Evolutionary conservation across 2,888 invertebrate species (phyloP).

Genomic region (Pteria penguin): DNA sequence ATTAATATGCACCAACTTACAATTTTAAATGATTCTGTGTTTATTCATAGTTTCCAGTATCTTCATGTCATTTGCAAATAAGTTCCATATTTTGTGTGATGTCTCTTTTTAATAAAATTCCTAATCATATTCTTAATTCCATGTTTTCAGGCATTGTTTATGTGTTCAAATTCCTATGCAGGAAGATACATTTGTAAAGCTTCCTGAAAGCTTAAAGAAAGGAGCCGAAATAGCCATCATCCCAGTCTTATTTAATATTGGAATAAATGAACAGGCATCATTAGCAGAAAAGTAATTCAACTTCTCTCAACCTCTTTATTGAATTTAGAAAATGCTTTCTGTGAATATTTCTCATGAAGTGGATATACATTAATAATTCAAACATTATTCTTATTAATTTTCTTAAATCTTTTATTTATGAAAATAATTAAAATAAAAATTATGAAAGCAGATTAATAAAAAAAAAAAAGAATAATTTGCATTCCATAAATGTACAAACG

Average conservation of each 20-base stretch:
- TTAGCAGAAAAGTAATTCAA: slow-evolving; percentile 87
- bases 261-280: slow-evolving; percentile 95
- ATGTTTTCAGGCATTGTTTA: slow-evolving; percentile 65
- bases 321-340: too few species aligned
- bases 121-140: background rate
- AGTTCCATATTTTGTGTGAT: background rate
- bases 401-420: too few species aligned
- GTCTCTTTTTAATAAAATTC: background rate
- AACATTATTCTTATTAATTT: too few species aligned
- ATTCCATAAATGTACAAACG: too few species aligned
- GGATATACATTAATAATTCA: too few species aligned
- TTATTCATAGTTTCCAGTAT: background rate
- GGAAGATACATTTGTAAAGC: slow-evolving; percentile 87
- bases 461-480: too few species aligned
- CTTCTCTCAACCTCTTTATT: too few species aligned
- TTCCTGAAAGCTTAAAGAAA: slow-evolving; percentile 82
- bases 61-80: background rate
- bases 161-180: slow-evolving; percentile 82
- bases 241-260: slow-evolving; percentile 95
- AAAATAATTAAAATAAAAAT: too few species aligned
- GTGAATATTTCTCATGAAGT: too few species aligned
- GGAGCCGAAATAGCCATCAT: slow-evolving; percentile 85
- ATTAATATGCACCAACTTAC: too few species aligned
- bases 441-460: too few species aligned
- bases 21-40: too few species aligned